Base-by-base conservation (phyloP, 2,113 vertebrate species). In the Formicarius rufipectus region DNA sequence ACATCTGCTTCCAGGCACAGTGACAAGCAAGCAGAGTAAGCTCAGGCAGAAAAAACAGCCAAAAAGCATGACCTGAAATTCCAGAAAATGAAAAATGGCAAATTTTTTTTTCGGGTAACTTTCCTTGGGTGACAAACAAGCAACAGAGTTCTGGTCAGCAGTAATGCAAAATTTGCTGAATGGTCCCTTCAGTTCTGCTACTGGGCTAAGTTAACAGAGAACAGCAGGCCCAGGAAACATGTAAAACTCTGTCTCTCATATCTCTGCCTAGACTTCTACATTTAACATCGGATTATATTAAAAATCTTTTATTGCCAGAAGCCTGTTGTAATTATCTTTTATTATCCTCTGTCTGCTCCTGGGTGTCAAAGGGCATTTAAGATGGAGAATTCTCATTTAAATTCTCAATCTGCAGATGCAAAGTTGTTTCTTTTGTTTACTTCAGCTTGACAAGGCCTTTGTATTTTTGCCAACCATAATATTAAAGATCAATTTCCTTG, bases 211-310 rank as follows among this genome's bases (percentile, higher is more conserved):
- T 27, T 49, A 27, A 19, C 25, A 6, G 18, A 50, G 42, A 84
- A n/a, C 3, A 55, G 16, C 0, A 31, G 1, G 0, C 44, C 45
- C 19, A 69, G 49, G 42, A 72, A 59, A 39, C 0, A 3, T 1
- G 0, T 6, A 77, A 77, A 28, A 58, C 17, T n/a, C 71, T 52
- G 14, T 27, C 50, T 52, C 47, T 49, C 8, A 52, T 52, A 25
- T 52, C 50, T 27, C 25, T 52, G 50, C 50, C 25, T 52, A 28
- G 50, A 56, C 12, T 39, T 35, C 52, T 33, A 12, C 58, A 16
- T 52, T 66, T 87, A 64, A 50, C 31, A 33, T 1, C 2, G 15
- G 40, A 44, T 76, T 64, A 87, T 21, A 82, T 68, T 12, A 79
- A 68, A 74, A 79, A n/a, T 44, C 40, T 91, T 20, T n/a, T 31